Evolutionary conservation across 1,140 invertebrate genomes (phyloP).

Genomic region (Dufourea novaeangliae): DNA sequence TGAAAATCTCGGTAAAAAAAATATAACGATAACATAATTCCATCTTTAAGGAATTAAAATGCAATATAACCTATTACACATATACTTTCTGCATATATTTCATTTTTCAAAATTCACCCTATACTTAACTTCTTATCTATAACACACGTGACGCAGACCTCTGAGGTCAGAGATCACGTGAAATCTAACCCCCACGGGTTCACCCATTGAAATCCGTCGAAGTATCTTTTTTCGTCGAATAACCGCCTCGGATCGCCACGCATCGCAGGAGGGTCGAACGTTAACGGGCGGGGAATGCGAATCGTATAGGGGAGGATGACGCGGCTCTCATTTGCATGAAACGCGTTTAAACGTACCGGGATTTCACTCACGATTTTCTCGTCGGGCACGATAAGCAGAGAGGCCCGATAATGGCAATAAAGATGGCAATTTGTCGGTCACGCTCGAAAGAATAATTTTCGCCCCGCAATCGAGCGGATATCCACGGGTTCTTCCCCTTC

Average conservation of each 20-base stretch:
- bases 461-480: conserved; percentile 16
- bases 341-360: conserved; percentile 52
- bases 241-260: background rate
- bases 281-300: background rate
- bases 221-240: background rate
- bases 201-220: no score
- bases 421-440: conserved; percentile 60
- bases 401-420: conserved; percentile 63
- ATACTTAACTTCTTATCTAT: background rate
- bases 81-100: no score
- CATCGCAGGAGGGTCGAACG: conserved; percentile 1
- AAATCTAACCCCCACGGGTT: no score
- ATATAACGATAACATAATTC: no score
- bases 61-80: no score
- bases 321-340: conserved; percentile 65
- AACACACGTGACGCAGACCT: background rate
- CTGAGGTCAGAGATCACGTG: background rate
- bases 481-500: no score
- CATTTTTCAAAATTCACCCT: no score
- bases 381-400: conserved; percentile 41
- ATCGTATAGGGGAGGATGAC: background rate
- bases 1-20: no score
- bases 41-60: no score
- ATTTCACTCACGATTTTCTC: conserved; percentile 63
- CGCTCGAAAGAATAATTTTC: conserved; percentile 44